Percentiles rank a stretch among this genome's conserved stretches.
Evolutionary conservation across 2,888 invertebrate genomes (phyloP).

Genomic region (Penaeus monodon): DNA sequence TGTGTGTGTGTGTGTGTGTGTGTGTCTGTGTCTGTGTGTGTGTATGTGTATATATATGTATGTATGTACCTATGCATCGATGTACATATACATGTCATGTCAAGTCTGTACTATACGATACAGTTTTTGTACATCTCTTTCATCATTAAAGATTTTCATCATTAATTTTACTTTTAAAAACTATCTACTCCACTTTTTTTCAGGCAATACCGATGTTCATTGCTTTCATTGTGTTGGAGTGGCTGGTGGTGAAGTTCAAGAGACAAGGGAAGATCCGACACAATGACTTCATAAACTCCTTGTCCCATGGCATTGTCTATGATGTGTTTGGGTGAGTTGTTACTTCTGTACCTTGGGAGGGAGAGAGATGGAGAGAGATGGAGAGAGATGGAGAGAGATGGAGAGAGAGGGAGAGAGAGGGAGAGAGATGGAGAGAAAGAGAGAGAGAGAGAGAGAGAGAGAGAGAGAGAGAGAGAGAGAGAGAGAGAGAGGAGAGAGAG

Average conservation of each 20-base stretch:
- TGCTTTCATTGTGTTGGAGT: constrained; percentile 44
- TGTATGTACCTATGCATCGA: neutral
- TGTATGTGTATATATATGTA: neutral
- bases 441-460: neutral
- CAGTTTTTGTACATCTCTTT: too few species aligned
- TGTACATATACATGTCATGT: neutral
- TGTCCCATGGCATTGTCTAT: constrained; percentile 44
- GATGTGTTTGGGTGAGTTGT: constrained; percentile 38
- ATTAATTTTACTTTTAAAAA: neutral
- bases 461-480: neutral
- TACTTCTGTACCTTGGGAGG: neutral
- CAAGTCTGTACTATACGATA: too few species aligned
- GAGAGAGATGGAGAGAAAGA: neutral
- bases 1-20: too few species aligned
- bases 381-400: neutral
- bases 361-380: neutral
- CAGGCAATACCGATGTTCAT: constrained; percentile 49
- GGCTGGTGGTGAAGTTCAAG: constrained; percentile 8
- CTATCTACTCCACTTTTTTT: neutral
- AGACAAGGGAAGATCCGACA: neutral
- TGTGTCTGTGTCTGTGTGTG: too few species aligned
- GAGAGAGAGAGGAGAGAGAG: neutral
- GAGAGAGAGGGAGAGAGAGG: neutral
- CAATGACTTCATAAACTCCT: constrained; percentile 41
- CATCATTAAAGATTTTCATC: neutral